Evolutionary conservation across 2,888 invertebrate species (phyloP), one percentile per base, ranked within the genome.

Genomic region (Hipparchia semele): DNA sequence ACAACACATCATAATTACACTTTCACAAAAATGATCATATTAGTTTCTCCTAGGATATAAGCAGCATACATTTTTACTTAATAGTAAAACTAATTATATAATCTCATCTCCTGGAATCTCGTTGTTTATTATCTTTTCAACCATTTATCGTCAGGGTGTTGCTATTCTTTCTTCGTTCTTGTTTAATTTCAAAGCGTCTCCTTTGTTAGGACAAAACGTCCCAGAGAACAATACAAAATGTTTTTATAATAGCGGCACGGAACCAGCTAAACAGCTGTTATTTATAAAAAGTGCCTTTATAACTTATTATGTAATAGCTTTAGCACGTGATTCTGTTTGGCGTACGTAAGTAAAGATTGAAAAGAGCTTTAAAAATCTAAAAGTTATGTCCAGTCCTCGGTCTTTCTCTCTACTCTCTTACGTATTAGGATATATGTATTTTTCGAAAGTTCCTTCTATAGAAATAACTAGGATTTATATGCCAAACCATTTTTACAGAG

Each of bases 161-260:
- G 56, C 68, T 65, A 58, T 64, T 72, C 68, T 69, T 72, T 65
- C 66, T 66, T 23, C 58, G 58, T 72, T 64, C 69, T 54, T 46
- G 60, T 65, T 70, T 70, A 70, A 70, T 73, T 73, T 73, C 53
- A 70, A 65, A 70, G 60, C 54, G 51, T 72, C 62, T 70, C 69
- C 71, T 75, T 69, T 76, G 72, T 75, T 69, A 73, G 23, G 73
- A 64, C 76, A 73, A 75, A 78, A 70, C 73, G 72, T 64, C 73
- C 70, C 67, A 46, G 70, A 59, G 77, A 75, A 78, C 77, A 79
- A 77, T 76, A 76, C 66, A 61, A 58, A 67, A 73, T 76, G 72
- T 78, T 78, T 68, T 77, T 76, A 72, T 75, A 78, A 79, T 73
- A 75, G 66, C 61, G 66, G 72, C 58, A 68, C 58, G 64, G 71